phyloP scores from a whole-genome alignment of 37 sponge, comb jelly and placozoan genomes.

The Tethya wilhelma region DNA sequence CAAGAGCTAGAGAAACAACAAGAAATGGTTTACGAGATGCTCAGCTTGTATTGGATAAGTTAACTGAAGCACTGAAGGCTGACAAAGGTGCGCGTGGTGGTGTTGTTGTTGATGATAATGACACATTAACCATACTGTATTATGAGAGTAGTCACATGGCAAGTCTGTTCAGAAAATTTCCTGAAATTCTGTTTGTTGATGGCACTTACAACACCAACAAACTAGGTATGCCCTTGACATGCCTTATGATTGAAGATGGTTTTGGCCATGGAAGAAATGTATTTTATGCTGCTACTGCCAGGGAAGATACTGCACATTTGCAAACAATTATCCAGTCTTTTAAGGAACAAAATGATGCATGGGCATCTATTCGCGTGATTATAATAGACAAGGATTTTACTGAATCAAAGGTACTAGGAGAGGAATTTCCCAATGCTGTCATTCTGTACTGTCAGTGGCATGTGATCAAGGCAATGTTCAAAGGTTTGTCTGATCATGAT shows the following conservation, averaged over 20 bases:
- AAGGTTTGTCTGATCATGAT: background rate
- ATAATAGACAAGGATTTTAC: conserved; percentile 40
- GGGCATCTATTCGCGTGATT: background rate
- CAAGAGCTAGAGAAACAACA: background rate
- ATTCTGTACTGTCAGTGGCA: conserved; percentile 34
- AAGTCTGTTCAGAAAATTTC: conserved; percentile 29
- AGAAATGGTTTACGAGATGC: conserved; percentile 18
- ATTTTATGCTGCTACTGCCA: conserved; percentile 40
- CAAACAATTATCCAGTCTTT: conserved; percentile 4
- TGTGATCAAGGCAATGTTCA: conserved; percentile 26
- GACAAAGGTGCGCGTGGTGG: conserved; percentile 16
- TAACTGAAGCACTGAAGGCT: conserved; percentile 6
- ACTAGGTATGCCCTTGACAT: conserved; percentile 41
- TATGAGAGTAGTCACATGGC: conserved; percentile 9
- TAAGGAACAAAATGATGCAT: conserved; percentile 11
- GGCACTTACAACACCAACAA: conserved; percentile 35
- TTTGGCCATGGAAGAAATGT: conserved; percentile 30
- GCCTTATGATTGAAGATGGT: conserved; percentile 47
- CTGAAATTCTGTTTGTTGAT: conserved; percentile 45
- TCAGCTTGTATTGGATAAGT: conserved; percentile 24
- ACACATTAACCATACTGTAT: conserved; percentile 20
- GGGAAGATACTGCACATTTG: conserved; percentile 24
- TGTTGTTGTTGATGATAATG: conserved; percentile 10
- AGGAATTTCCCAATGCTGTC: conserved; percentile 17
- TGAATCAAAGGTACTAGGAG: conserved; percentile 4